Evolutionary conservation across 64 coral and sea anemone species (phyloP), one percentile per base, ranked within the genome.

Genomic region (Acropora tenuis): DNA sequence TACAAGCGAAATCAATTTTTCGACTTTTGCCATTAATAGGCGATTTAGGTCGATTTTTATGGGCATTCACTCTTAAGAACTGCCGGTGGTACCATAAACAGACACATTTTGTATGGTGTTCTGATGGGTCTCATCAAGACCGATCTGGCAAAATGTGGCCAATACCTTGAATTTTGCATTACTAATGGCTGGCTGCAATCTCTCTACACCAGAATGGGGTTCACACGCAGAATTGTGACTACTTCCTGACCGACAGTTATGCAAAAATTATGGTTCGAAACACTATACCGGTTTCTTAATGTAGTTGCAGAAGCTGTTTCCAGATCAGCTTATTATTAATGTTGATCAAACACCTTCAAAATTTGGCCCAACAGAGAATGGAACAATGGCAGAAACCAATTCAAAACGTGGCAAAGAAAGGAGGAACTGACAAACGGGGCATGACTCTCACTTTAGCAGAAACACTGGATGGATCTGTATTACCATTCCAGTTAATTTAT

Each of bases 401-500:
- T 93, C 91, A 65, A 66, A 73, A 93, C 75, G 77, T 93, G 74
- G n/a, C 84, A 5, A 93, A 79, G 83, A 93, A 93, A 93, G 91
- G 91, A 55, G 59, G 82, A 77, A 87, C 2, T n/a, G 68, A 89
- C 79, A 93, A 83, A 89, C 78, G 86, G 48, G 92, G 92, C 17
- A 93, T 89, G 48, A 93, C 92, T 84, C 47, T 92, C 69, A 89
- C 92, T 93, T 71, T 93, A n/a, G 53, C 86, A 43, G 86, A 93
- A 89, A 93, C 92, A 73, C 84, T 88, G 66, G 75, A 76, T 89
- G 86, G 86, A 93, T 16, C 53, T 75, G 55, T 86, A 71, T 92
- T 92, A 61, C 85, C 83, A 72, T 88, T 93, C 69, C 76, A 87
- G 48, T 41, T 93, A 30, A 93, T 93, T 3, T 93, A 93, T 76